phyloP scores from a whole-genome alignment of 2,888 invertebrate genomes.

The Aplocera efformata region DNA sequence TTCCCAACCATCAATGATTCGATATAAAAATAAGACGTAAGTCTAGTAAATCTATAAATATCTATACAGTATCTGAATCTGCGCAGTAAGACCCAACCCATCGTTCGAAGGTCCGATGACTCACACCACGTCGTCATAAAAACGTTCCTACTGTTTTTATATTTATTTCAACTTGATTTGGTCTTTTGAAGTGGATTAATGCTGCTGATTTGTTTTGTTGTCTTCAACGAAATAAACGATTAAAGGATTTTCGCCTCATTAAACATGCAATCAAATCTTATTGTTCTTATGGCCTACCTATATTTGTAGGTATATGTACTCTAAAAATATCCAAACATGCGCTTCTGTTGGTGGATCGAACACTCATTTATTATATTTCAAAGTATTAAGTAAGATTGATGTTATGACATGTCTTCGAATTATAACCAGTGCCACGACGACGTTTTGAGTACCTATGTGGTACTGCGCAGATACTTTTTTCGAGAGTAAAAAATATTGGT shows the following conservation, averaged over 20 bases:
- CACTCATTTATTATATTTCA: too few relatives aligned
- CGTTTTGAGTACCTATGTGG: too few relatives aligned
- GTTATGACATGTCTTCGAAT: too few relatives aligned
- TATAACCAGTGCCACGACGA: too few relatives aligned
- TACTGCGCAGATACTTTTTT: too few relatives aligned
- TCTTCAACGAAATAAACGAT: neutral
- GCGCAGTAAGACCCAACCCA: conserved; percentile 20
- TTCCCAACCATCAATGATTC: too few relatives aligned
- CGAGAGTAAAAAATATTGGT: too few relatives aligned
- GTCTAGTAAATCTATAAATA: conserved; percentile 16
- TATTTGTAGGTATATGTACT: conserved; percentile 2
- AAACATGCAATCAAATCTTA: neutral
- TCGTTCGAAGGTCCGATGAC: conserved; percentile 23
- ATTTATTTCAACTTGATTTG: conserved; percentile 2
- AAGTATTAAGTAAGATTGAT: too few relatives aligned
- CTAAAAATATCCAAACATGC: conserved; percentile 9
- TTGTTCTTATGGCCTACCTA: neutral
- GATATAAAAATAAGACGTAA: neutral
- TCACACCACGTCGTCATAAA: conserved; percentile 18
- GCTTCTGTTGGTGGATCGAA: neutral
- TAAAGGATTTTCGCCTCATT: conserved; percentile 1
- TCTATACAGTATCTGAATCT: conserved; percentile 11
- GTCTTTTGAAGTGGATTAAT: neutral
- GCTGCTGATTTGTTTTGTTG: neutral
- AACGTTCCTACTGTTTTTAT: conserved; percentile 9